These are phyloP conservation scores for Drepana falcataria DNA, from an alignment of 2,888 invertebrate genomes.

Conservation along the genomic window DNA sequence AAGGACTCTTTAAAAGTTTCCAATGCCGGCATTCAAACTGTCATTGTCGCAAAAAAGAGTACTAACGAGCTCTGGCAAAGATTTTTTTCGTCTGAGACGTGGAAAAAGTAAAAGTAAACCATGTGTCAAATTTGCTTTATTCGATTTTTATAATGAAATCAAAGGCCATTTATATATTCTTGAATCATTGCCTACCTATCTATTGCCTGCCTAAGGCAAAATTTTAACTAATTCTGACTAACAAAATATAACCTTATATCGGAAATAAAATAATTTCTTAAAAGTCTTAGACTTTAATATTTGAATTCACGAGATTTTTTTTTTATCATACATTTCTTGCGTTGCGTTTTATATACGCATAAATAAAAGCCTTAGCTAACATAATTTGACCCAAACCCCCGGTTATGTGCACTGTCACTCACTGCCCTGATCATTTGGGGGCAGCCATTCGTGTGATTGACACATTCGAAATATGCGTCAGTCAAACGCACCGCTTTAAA, in stretches of 20 bases:
- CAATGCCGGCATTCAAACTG: not conserved
- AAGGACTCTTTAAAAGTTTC: not conserved
- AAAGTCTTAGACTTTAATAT: too few species aligned
- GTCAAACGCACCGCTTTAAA: constrained; percentile 48
- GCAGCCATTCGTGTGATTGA: constrained; percentile 51
- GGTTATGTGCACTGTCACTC: constrained; percentile 21
- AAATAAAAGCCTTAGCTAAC: not conserved
- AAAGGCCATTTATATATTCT: constrained; percentile 6
- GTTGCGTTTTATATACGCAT: not conserved
- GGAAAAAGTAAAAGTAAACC: too few species aligned
- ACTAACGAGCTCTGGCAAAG: not conserved
- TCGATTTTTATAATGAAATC: not conserved
- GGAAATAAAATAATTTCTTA: too few species aligned
- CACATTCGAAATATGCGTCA: constrained; percentile 54
- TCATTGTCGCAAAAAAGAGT: not conserved
- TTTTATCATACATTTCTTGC: too few species aligned
- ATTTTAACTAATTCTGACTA: too few species aligned
- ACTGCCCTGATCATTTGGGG: constrained; percentile 45
- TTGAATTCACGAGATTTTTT: too few species aligned
- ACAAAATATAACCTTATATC: too few species aligned
- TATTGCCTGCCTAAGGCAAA: too few species aligned
- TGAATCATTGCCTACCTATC: too few species aligned
- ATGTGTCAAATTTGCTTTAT: not conserved
- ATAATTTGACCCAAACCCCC: constrained; percentile 11
- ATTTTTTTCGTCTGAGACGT: not conserved